Conservation (phyloP, 2,888 invertebrate genomes). For the Xestia c-nigrum region DNA sequence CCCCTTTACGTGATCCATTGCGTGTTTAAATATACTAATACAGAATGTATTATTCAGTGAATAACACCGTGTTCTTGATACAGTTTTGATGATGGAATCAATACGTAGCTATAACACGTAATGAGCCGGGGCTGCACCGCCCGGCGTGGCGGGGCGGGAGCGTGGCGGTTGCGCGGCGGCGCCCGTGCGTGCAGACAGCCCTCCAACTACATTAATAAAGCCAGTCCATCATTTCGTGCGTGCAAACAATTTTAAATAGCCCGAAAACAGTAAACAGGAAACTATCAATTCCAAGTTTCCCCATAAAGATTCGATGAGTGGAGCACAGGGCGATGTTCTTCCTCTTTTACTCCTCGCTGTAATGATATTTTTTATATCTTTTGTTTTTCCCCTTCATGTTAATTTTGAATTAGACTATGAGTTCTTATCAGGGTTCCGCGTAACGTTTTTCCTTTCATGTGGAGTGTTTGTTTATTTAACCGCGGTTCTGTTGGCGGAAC, state of each 20-base stretch:
- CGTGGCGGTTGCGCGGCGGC: conserved; percentile 64
- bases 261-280: conserved; percentile 86
- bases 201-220: conserved; percentile 79
- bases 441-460: conserved; percentile 71
- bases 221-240: conserved; percentile 83
- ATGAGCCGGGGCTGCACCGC: conserved; percentile 72
- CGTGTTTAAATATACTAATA: conserved; percentile 87
- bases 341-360: conserved; percentile 77
- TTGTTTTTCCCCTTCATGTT: conserved; percentile 77
- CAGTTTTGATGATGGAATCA: conserved; percentile 81
- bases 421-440: conserved; percentile 72
- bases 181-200: conserved; percentile 84
- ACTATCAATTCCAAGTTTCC: conserved; percentile 87
- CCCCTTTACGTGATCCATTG: conserved; percentile 78
- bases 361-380: conserved; percentile 77
- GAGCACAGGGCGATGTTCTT: conserved; percentile 78
- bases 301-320: conserved; percentile 86
- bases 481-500: conserved; percentile 80
- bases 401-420: conserved; percentile 75
- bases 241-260: conserved; percentile 85
- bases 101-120: conserved; percentile 79
- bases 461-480: conserved; percentile 79
- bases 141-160: conserved; percentile 29
- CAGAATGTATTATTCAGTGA: conserved; percentile 84
- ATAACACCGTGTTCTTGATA: conserved; percentile 84